These are phyloP conservation scores for Coptotermes formosanus DNA, from an alignment of 1,140 invertebrate species.

Conservation along the genomic window DNA sequence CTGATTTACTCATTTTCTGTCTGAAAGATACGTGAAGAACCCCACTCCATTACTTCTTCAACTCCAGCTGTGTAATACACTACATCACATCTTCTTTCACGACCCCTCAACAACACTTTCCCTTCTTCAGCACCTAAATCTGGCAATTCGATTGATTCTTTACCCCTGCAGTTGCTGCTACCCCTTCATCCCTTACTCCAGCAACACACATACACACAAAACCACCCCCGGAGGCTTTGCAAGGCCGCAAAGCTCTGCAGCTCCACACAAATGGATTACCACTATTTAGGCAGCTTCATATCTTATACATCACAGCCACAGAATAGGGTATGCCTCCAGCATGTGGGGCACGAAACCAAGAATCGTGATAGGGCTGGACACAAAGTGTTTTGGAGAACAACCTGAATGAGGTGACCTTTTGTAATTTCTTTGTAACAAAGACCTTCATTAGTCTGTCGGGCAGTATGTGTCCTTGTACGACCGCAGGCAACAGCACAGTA, in stretches of 20 bases:
- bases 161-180: conserved; percentile 8
- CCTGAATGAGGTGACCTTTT: too few species aligned
- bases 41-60: neutral
- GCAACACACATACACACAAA: too few species aligned
- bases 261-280: conserved; percentile 15
- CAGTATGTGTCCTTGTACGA: too few species aligned
- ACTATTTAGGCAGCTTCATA: conserved; percentile 14
- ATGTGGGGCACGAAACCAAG: too few species aligned
- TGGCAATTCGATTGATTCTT: conserved; percentile 16
- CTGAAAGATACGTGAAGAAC: neutral
- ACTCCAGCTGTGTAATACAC: neutral
- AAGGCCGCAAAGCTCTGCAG: neutral
- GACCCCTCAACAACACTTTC: neutral
- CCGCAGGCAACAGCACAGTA: too few species aligned
- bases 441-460: too few species aligned
- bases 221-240: too few species aligned
- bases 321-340: too few species aligned
- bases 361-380: too few species aligned
- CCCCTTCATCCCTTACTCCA: neutral
- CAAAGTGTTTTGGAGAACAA: too few species aligned
- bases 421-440: too few species aligned
- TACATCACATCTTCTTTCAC: neutral
- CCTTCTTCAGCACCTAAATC: conserved; percentile 14
- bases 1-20: too few species aligned
- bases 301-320: neutral